These are phyloP conservation scores for Drosophila eohydei DNA, from an alignment of 2,888 invertebrate genomes.

Conservation along the genomic window DNA sequence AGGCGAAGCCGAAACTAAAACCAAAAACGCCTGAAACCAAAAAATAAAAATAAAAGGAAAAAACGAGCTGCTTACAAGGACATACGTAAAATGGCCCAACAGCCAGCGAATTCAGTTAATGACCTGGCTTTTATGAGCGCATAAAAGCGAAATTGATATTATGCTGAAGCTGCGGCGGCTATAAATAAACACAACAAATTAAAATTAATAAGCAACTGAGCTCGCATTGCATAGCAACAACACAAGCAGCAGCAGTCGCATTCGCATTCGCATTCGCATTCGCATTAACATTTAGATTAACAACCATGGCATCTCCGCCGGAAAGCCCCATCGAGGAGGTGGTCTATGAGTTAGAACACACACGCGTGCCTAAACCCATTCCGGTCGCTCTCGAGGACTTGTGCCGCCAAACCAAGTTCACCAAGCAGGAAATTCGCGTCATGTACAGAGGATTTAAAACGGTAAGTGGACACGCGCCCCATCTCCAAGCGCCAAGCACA, in stretches of 20 bases:
- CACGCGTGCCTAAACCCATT: slow-evolving; percentile 91
- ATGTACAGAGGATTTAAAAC: slow-evolving; percentile 98
- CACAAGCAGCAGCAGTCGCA: background rate
- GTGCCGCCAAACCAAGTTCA: slow-evolving; percentile 97
- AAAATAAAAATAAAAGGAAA: background rate
- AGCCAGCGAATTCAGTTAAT: slow-evolving; percentile 22
- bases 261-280: background rate
- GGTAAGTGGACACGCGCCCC: slow-evolving; percentile 71
- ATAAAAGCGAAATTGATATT: slow-evolving; percentile 53
- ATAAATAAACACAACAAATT: slow-evolving; percentile 36
- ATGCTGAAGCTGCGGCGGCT: slow-evolving; percentile 5
- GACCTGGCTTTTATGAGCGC: slow-evolving; percentile 30
- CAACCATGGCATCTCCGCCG: slow-evolving; percentile 92
- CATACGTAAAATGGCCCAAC: slow-evolving; percentile 12
- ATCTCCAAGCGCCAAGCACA: background rate
- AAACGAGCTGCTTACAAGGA: slow-evolving; percentile 13
- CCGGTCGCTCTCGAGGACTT: slow-evolving; percentile 95
- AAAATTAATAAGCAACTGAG: slow-evolving; percentile 25
- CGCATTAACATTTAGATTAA: slow-evolving; percentile 37
- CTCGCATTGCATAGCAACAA: slow-evolving; percentile 21
- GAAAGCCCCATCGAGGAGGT: slow-evolving; percentile 95
- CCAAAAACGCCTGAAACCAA: slow-evolving; percentile 12
- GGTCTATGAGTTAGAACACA: slow-evolving; percentile 93
- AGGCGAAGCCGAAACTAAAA: slow-evolving; percentile 29
- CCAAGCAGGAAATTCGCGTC: slow-evolving; percentile 96